These are phyloP conservation scores for Drosophila nasuta DNA, from an alignment of 1,140 invertebrate species.

Conservation along the genomic window DNA sequence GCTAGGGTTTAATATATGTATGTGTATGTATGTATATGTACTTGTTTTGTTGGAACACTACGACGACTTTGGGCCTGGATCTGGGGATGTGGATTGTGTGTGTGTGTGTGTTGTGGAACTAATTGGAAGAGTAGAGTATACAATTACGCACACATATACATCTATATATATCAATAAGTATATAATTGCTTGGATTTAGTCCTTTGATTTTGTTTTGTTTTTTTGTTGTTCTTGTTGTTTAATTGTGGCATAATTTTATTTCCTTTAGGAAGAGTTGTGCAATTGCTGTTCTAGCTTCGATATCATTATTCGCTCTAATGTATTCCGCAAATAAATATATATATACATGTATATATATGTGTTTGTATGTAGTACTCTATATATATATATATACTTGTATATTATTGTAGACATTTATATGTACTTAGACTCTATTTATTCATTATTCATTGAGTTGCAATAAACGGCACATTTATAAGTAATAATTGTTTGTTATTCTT, in stretches of 20 bases:
- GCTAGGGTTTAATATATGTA: constrained; percentile 55
- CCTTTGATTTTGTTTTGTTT: constrained; percentile 42
- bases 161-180: constrained; percentile 45
- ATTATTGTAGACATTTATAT: constrained; percentile 77
- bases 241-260: constrained; percentile 77
- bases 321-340: constrained; percentile 28
- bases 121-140: constrained; percentile 77
- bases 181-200: constrained; percentile 80
- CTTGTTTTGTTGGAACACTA: constrained; percentile 63
- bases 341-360: constrained; percentile 42
- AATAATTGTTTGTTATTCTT: constrained; percentile 62
- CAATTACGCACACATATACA: constrained; percentile 53
- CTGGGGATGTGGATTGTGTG: constrained; percentile 16
- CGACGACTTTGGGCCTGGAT: constrained; percentile 41
- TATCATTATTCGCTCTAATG: constrained; percentile 43
- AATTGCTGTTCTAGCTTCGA: constrained; percentile 70
- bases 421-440: constrained; percentile 29
- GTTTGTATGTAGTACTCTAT: constrained; percentile 26
- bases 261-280: constrained; percentile 81
- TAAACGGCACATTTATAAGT: constrained; percentile 83
- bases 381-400: constrained; percentile 60
- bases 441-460: constrained; percentile 52
- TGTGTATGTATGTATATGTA: constrained; percentile 19
- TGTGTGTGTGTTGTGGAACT: constrained; percentile 24
- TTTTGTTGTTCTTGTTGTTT: constrained; percentile 36